A percentile compares a stretch with the other conserved stretches of the same genome.
Evolutionary conservation across 2,797 vertebrate species (phyloP).

Genomic region (Gadopsis marmoratus): DNA sequence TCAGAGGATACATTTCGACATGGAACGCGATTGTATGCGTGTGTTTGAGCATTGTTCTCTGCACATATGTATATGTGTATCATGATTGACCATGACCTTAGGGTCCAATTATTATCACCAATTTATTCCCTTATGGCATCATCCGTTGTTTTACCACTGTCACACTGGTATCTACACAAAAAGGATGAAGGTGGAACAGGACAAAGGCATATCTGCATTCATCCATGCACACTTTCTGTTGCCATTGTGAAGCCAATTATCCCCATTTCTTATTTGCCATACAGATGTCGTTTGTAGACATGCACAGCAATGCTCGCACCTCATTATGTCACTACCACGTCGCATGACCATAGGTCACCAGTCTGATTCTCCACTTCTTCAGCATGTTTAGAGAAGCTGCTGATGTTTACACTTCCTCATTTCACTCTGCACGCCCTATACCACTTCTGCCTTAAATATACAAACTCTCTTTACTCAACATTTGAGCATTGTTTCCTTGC

Average conservation of each 20-base stretch:
- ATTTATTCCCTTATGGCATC: constrained; percentile 16
- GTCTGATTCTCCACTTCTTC: not conserved
- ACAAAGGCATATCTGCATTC: constrained; percentile 7
- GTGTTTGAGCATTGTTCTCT: too few species aligned
- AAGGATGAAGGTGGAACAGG: not conserved
- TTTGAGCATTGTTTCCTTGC: constrained; percentile 23
- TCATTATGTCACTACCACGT: not conserved
- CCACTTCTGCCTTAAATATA: constrained; percentile 39
- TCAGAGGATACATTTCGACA: too few species aligned
- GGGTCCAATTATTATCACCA: not conserved
- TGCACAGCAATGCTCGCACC: not conserved
- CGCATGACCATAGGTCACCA: not conserved
- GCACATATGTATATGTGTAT: too few species aligned
- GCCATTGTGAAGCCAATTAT: not conserved
- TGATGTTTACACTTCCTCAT: constrained; percentile 55
- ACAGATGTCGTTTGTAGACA: not conserved
- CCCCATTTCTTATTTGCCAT: not conserved
- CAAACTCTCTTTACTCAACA: constrained; percentile 25
- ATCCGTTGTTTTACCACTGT: constrained; percentile 23
- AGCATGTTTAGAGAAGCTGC: constrained; percentile 52
- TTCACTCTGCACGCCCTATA: constrained; percentile 30
- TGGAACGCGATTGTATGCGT: too few species aligned
- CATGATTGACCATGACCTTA: too few species aligned
- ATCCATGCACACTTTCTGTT: not conserved
- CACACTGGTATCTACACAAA: constrained; percentile 10